Percentiles rank a stretch among this genome's conserved stretches.
These are phyloP conservation scores for Coregonus ussuriensis DNA, from an alignment of 2,797 vertebrate species.

Conservation along the genomic window DNA sequence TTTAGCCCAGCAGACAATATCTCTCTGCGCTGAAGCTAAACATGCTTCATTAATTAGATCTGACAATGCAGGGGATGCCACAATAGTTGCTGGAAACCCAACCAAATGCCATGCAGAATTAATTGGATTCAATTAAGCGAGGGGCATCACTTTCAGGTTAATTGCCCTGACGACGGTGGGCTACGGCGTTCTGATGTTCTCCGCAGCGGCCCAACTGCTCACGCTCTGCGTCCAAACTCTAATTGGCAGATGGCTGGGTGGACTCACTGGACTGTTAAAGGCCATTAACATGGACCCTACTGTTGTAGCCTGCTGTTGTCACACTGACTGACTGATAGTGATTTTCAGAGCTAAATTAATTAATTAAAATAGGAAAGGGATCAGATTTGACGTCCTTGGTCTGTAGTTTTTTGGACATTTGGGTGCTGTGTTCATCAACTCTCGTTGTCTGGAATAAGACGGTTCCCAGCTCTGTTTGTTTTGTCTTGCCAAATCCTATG, in stretches of 20 bases:
- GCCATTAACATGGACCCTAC: background rate
- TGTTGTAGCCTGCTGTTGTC: background rate
- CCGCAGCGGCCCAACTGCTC: background rate
- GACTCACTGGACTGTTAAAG: background rate
- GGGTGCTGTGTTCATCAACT: background rate
- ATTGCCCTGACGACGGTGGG: constrained; percentile 14
- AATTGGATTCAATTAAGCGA: constrained; percentile 35
- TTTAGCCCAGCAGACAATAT: background rate
- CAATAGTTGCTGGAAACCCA: background rate
- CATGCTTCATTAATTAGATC: constrained; percentile 29
- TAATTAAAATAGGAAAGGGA: background rate
- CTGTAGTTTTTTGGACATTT: background rate
- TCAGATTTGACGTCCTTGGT: background rate
- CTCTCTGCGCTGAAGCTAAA: constrained; percentile 18
- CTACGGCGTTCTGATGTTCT: constrained; percentile 11
- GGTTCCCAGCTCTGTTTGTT: background rate
- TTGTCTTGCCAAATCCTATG: background rate
- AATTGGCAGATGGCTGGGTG: constrained; percentile 18
- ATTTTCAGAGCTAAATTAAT: background rate
- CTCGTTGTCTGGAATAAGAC: background rate
- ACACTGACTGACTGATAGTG: background rate
- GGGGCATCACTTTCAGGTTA: constrained; percentile 30
- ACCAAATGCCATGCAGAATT: constrained; percentile 24
- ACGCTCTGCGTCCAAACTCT: constrained; percentile 7
- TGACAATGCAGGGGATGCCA: constrained; percentile 20